Conservation (phyloP, 2,797 vertebrate genomes). For the Ptychadena robeensis region DNA sequence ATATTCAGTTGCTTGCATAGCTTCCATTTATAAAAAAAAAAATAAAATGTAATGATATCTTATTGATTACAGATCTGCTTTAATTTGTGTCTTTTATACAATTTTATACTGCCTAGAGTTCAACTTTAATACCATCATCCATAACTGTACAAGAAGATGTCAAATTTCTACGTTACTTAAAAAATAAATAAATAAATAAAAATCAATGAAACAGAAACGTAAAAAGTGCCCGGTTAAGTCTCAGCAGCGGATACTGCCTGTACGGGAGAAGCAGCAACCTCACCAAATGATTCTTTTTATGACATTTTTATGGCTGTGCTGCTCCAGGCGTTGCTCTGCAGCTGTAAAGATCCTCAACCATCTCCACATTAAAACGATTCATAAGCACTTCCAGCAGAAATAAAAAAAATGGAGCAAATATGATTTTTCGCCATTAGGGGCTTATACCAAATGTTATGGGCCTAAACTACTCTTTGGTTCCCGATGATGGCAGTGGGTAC, state of each 20-base stretch:
- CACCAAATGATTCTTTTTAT: background rate
- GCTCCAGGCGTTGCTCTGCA: background rate
- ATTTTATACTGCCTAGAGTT: background rate
- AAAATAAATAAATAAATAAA: background rate
- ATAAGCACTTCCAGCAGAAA: background rate
- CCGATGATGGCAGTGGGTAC: too few species aligned
- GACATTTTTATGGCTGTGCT: background rate
- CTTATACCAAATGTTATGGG: background rate
- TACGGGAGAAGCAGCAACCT: background rate
- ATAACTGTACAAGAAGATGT: background rate
- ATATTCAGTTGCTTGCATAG: too few species aligned
- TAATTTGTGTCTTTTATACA: background rate
- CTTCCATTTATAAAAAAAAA: too few species aligned
- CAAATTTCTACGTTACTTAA: background rate
- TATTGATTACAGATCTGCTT: background rate
- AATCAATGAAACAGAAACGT: background rate
- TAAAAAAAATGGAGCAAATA: background rate
- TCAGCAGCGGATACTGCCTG: background rate
- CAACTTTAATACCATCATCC: background rate
- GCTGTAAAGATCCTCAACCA: background rate
- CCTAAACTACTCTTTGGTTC: too few species aligned
- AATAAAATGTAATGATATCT: background rate
- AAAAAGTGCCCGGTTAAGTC: background rate
- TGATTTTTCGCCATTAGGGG: background rate
- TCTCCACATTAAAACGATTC: background rate